Conservation (phyloP, 1,140 invertebrate genomes). For the Drosophila azteca region DNA sequence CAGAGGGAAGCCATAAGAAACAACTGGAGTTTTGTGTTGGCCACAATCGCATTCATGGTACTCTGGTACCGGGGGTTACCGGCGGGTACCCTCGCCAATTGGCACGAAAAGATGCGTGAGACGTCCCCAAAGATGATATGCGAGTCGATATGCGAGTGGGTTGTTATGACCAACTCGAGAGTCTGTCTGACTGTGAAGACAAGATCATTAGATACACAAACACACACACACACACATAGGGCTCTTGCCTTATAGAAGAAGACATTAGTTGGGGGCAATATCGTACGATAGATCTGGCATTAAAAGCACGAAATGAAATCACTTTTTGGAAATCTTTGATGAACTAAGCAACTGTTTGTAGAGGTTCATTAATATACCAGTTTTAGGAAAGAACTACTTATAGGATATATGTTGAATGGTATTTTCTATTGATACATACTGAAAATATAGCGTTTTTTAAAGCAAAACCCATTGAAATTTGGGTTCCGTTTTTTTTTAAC, state of each 20-base stretch:
- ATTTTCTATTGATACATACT: too few relatives aligned
- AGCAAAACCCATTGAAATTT: too few relatives aligned
- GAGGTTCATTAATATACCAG: too few relatives aligned
- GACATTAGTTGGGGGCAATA: conserved; percentile 23
- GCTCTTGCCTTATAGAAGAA: conserved; percentile 2
- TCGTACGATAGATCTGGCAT: conserved; percentile 5
- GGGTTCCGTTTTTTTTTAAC: too few relatives aligned
- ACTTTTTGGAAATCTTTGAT: too few relatives aligned
- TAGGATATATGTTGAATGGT: too few relatives aligned
- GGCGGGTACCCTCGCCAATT: conserved; percentile 49
- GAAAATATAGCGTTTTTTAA: too few relatives aligned
- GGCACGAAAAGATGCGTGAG: conserved; percentile 71
- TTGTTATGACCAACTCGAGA: conserved; percentile 27
- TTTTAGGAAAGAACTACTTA: too few relatives aligned
- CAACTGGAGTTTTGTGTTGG: conserved; percentile 6
- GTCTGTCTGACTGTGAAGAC: conserved; percentile 38
- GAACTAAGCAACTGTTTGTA: too few relatives aligned
- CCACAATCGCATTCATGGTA: conserved; percentile 5
- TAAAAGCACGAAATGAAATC: too few relatives aligned
- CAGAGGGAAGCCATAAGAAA: conserved; percentile 5
- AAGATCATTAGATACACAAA: conserved; percentile 61
- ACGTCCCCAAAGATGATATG: conserved; percentile 51
- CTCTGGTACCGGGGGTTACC: conserved; percentile 43
- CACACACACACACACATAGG: background rate
- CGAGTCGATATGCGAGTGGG: conserved; percentile 54